A percentile compares a stretch with the other conserved stretches of the same genome.
These are phyloP conservation scores for Rostratula benghalensis DNA, from an alignment of 2,113 vertebrate genomes.

Conservation along the genomic window DNA sequence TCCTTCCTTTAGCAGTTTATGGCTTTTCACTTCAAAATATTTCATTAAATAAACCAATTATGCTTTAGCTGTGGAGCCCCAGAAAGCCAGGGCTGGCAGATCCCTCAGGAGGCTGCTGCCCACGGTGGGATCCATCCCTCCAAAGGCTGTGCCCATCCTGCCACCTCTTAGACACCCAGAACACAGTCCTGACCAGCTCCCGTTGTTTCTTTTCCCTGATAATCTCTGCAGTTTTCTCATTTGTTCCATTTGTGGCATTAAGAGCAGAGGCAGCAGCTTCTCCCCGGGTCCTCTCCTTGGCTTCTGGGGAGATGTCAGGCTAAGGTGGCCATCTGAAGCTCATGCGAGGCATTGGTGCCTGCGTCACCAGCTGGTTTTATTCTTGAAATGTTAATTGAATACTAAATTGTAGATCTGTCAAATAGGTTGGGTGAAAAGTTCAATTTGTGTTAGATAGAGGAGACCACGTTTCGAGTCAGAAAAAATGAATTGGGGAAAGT, in stretches of 20 bases:
- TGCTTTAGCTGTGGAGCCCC: neutral
- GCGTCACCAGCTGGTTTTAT: neutral
- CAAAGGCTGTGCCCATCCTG: fast-evolving
- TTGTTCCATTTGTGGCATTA: neutral
- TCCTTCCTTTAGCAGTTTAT: neutral
- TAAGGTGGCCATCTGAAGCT: neutral
- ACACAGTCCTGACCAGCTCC: fast-evolving
- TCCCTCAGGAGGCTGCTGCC: neutral
- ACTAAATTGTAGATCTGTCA: neutral
- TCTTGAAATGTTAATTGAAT: neutral
- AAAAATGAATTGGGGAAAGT: neutral
- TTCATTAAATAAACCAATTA: fast-evolving
- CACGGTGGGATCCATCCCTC: fast-evolving
- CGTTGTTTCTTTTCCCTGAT: neutral
- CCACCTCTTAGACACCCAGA: fast-evolving
- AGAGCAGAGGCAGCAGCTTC: neutral
- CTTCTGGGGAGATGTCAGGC: neutral
- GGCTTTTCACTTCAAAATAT: neutral
- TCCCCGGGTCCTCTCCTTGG: neutral
- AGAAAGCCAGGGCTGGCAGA: neutral
- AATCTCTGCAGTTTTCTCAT: neutral
- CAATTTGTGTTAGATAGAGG: neutral
- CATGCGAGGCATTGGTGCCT: neutral
- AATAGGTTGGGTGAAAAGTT: constrained; percentile 6
- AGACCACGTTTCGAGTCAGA: neutral